Conservation (phyloP, 2,797 vertebrate genomes). For the Sebastes wilsoni region DNA sequence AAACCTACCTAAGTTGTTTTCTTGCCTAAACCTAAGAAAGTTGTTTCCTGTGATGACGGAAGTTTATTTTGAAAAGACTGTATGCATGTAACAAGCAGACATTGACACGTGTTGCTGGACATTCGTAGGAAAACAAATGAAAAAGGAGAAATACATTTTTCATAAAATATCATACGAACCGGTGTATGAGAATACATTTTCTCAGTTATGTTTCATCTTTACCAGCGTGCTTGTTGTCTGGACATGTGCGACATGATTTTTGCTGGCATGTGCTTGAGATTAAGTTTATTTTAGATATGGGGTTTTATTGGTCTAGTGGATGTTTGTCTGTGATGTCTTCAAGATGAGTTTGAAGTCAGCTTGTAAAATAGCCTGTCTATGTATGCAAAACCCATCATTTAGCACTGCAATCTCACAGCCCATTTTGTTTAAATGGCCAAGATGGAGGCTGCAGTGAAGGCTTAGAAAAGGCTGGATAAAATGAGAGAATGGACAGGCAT, state of each 20-base stretch:
- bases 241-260: neutral
- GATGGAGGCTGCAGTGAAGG: neutral
- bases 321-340: neutral
- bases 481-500: neutral
- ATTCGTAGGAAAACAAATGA: no score
- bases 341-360: neutral
- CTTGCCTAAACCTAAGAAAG: no score
- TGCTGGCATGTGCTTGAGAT: neutral
- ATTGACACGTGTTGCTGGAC: no score
- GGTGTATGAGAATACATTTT: no score
- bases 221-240: neutral
- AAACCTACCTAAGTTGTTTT: no score
- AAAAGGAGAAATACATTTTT: no score
- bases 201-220: neutral
- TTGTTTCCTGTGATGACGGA: no score
- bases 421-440: neutral
- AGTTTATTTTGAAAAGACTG: no score
- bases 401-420: neutral
- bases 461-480: neutral
- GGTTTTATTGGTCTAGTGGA: neutral
- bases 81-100: no score
- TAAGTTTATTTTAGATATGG: neutral
- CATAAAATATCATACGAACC: no score
- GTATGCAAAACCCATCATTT: neutral
- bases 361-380: neutral